Conservation (phyloP, 2,888 invertebrate species). For the Odontothrips loti region DNA sequence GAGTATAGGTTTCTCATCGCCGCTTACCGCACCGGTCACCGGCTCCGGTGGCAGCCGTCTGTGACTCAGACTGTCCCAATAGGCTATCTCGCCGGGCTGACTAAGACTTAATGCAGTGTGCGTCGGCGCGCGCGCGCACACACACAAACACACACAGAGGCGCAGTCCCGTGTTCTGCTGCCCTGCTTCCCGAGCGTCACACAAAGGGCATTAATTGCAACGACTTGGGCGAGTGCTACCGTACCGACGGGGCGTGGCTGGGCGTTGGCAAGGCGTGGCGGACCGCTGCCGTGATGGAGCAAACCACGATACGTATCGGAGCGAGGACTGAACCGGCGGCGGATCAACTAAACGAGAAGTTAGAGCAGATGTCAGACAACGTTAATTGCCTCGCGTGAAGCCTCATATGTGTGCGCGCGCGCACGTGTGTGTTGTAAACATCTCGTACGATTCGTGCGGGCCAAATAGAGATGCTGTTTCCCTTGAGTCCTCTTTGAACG, state of each 20-base stretch:
- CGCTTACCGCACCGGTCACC: not conserved
- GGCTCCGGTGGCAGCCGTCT: not conserved
- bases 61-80: not conserved
- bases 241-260: not conserved
- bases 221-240: not conserved
- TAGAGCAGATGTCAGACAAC: no score
- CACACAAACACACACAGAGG: not conserved
- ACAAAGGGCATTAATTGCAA: constrained; percentile 19
- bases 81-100: not conserved
- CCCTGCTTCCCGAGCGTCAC: not conserved
- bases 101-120: not conserved
- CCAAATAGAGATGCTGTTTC: no score
- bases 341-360: no score
- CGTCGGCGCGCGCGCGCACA: not conserved
- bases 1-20: no score
- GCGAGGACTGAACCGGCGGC: no score
- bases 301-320: not conserved
- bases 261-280: not conserved
- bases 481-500: no score
- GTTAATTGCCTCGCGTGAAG: no score
- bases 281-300: not conserved
- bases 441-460: no score
- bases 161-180: not conserved
- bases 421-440: no score
- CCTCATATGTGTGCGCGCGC: no score